Percentiles rank a stretch among this genome's conserved stretches.
Evolutionary conservation across 92 coral and sea anemone species (phyloP).

Genomic region (Epizoanthus scotinus): DNA sequence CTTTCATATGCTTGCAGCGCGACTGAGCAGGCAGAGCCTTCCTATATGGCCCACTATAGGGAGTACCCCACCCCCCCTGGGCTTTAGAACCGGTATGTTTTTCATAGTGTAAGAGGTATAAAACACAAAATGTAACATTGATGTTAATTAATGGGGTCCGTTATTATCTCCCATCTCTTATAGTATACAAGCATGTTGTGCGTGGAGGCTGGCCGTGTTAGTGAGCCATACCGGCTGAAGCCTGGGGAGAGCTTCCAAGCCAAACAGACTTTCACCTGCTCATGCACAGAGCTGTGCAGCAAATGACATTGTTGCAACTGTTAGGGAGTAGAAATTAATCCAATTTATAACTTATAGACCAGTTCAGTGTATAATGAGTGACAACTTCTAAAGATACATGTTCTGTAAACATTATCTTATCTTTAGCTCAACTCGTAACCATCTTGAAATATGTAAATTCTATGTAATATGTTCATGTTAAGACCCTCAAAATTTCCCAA

Average conservation of each 20-base stretch:
- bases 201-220: slow-evolving; percentile 95
- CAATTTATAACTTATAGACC: not conserved
- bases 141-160: not conserved
- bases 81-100: not conserved
- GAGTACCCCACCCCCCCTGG: no score
- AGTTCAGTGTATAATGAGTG: not conserved
- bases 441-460: no score
- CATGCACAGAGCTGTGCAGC: slow-evolving; percentile 28
- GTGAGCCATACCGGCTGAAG: slow-evolving; percentile 63
- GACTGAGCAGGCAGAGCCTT: no score
- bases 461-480: no score
- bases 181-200: slow-evolving; percentile 92
- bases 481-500: no score
- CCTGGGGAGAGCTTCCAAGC: slow-evolving; percentile 84
- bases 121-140: no score
- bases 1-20: no score
- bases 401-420: not conserved
- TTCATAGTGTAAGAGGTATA: not conserved
- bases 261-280: slow-evolving; percentile 77
- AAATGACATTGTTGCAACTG: not conserved
- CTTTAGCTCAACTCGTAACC: not conserved
- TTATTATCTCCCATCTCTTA: slow-evolving; percentile 1
- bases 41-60: no score
- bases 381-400: not conserved
- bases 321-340: no score